Conservation (phyloP, 2,113 vertebrate species). For the Morone chrysops region DNA sequence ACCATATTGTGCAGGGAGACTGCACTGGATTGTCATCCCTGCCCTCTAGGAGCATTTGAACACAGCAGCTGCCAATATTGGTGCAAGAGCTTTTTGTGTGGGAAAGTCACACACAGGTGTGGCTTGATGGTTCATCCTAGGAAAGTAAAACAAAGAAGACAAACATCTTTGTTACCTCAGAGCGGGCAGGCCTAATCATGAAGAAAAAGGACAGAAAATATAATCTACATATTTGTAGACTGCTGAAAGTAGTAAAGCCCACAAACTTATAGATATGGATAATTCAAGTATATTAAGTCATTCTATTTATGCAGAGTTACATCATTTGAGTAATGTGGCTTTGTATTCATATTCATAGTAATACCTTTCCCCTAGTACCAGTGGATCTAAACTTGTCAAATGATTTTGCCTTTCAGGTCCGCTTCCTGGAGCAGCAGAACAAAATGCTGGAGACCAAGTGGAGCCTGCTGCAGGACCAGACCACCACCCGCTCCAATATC, state of each 20-base stretch:
- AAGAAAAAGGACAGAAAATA: background rate
- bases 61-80: background rate
- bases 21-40: background rate
- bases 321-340: background rate
- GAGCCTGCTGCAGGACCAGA: conserved; percentile 92
- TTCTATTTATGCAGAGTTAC: background rate
- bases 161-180: background rate
- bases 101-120: conserved; percentile 46
- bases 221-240: background rate
- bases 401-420: conserved; percentile 82
- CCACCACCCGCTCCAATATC: conserved; percentile 83
- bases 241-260: background rate
- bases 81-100: conserved; percentile 26
- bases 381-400: conserved; percentile 11
- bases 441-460: conserved; percentile 98
- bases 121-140: conserved; percentile 1
- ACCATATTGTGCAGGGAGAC: background rate
- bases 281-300: background rate
- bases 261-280: background rate
- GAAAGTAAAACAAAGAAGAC: conserved; percentile 38
- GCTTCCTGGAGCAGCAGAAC: conserved; percentile 97
- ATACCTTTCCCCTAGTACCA: background rate
- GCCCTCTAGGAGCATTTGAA: conserved; percentile 13
- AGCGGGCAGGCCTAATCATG: background rate
- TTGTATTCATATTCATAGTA: background rate